Base-by-base conservation (phyloP, 2,888 invertebrate genomes). In the Meteorus colon region DNA sequence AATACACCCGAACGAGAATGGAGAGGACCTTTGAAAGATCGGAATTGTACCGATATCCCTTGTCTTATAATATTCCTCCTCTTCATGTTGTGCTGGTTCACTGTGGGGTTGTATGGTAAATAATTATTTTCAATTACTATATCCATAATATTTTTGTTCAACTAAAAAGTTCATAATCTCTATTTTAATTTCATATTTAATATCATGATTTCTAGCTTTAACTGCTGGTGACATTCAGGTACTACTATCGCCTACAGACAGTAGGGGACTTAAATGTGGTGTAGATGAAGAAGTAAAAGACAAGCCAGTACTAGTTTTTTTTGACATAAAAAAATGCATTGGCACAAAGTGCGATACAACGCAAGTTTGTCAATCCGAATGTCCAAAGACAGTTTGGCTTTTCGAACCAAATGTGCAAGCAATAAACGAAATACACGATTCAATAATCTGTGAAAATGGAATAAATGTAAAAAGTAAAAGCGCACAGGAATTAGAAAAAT, bases 31-130 rank as follows among this genome's bases (percentile, higher is more conserved):
- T 90, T 94, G 12, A 93, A 94, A 86, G 93, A 93, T 82, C 92
- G 97, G 84, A 96, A 95, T 48, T 98, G 98, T 89, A 98, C 98
- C 1, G 98, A 98, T 91, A 92, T 97, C 60, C 88, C 96, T 63
- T 98, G 97, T 91, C 92, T 97, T 31, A 87, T 96, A 45, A 85
- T 96, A 16, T 97, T 98, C 89, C 83, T 95, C 10, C 90, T 94
- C 4, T 98, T 96, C 89, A 90, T 98, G n/a, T 92, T 91, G 76
- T 94, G 92, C 77, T 98, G 98, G 97, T 92, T 92, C 2, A 94
- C 92, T 66, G 92, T 97, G 10, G 96, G 95, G 27, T 92, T 92
- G 79, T 95, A 94, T 86, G 96, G 96, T 97, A 89, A 91, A 91
- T 70, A 69, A 16, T 60, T n/a, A 45, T 8, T 41, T 2, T 5